Evolutionary conservation across 1,140 invertebrate genomes (phyloP).

Genomic region (Aphidius ervi): DNA sequence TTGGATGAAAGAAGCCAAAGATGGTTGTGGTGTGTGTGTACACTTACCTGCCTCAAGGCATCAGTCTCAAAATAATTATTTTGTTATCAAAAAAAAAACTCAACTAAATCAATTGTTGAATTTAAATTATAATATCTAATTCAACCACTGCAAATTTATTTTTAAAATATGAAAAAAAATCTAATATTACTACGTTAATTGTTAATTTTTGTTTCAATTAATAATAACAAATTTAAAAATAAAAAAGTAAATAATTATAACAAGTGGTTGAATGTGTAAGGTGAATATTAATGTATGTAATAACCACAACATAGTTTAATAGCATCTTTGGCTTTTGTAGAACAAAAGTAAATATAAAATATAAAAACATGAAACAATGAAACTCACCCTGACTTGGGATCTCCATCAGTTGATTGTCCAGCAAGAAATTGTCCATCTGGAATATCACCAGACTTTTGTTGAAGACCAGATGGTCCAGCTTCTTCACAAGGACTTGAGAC

Average conservation of each 20-base stretch:
- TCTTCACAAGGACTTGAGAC: conserved; percentile 52
- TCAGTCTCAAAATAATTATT: neutral
- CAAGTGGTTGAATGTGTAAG: conserved; percentile 11
- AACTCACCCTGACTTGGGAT: conserved; percentile 59
- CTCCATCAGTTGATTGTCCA: conserved; percentile 36
- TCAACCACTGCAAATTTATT: too few species aligned
- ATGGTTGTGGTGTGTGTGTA: conserved; percentile 50
- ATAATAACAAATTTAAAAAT: neutral
- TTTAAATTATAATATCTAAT: too few species aligned
- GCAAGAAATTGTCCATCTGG: conserved; percentile 36
- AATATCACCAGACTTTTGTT: conserved; percentile 47
- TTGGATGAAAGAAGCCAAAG: conserved; percentile 46
- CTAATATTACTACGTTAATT: too few species aligned
- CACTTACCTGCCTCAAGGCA: conserved; percentile 41
- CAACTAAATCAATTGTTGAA: neutral
- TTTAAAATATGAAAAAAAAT: neutral
- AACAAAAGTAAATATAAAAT: conserved; percentile 16
- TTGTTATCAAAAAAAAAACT: too few species aligned
- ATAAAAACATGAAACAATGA: conserved; percentile 27
- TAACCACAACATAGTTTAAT: conserved; percentile 41
- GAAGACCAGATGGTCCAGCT: conserved; percentile 57
- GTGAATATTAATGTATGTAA: conserved; percentile 35
- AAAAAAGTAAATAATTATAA: neutral
- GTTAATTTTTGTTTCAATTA: too few species aligned
- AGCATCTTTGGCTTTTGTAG: conserved; percentile 43